Evolutionary conservation across 2,888 invertebrate genomes (phyloP), one percentile per base, ranked within the genome.

Genomic region (Pristionchus maxplancki): DNA sequence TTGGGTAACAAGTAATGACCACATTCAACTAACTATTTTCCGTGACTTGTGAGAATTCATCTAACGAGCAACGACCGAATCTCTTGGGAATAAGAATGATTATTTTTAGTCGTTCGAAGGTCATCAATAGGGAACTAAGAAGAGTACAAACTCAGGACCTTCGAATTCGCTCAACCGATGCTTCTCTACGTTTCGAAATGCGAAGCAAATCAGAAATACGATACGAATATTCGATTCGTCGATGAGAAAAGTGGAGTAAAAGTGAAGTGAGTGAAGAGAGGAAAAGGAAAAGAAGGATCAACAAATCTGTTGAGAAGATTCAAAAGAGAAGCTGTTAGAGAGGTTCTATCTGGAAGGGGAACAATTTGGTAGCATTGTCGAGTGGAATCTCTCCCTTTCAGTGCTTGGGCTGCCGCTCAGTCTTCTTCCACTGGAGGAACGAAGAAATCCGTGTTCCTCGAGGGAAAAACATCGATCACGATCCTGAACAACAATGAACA

Each of bases 121-220:
- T 28, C 31, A 13, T 24, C n/a, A 1, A 24, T 67, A 28, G n/a
- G 20, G 28, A 34, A 8, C 28, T 64, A 58, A 8, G 8, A 11
- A 64, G 13, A 64, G 40, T n/a, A 64, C 64, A n/a, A 64, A 9
- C 40, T 37, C 6, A 85, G 85, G 64, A 85, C 85, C 15, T 85
- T 64, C 64, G n/a, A 85, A n/a, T 85, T 85, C 85, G 62, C 24
- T 40, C 62, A 58, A 20, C 85, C 85, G 20, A 85, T 85, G 85
- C 64, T 85, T 28, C 85, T 85, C 15, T 85, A 64, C 34, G 85
- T 85, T 9, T 85, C 85, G n/a, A n/a, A 31, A 34, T 13, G 37
- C 64, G 62, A 85, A 28, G 62, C 64, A 5, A 85, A 85, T 64
- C 85, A 85, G 85, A 64, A 85, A 28, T 85, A 85, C 44, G 85